These are phyloP conservation scores for Pterostichus niger DNA, from an alignment of 2,888 invertebrate genomes.

Conservation along the genomic window DNA sequence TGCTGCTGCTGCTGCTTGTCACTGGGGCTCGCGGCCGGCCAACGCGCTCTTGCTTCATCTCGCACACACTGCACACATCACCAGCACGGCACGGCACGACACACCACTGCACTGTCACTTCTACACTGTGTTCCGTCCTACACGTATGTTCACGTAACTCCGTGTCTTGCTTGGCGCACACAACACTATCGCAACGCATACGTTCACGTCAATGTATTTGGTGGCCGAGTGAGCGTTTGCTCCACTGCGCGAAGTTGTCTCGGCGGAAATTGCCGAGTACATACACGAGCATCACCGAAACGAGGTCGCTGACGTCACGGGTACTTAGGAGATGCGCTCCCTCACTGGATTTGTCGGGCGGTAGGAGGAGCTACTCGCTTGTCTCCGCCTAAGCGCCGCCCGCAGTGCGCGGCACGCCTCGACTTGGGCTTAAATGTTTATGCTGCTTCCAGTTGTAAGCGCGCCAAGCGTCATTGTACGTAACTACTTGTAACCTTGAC, in stretches of 20 bases:
- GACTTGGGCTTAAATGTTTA: constrained; percentile 69
- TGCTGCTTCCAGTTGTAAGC: constrained; percentile 71
- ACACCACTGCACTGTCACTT: constrained; percentile 24
- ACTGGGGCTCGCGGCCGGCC: background rate
- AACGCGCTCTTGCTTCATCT: constrained; percentile 14
- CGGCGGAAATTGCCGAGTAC: constrained; percentile 71
- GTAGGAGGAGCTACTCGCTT: constrained; percentile 70
- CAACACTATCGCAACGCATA: constrained; percentile 68
- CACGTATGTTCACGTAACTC: background rate
- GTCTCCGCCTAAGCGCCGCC: constrained; percentile 72
- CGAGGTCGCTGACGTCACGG: constrained; percentile 71
- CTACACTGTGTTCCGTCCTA: no score
- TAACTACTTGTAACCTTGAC: constrained; percentile 76
- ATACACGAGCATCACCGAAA: constrained; percentile 71
- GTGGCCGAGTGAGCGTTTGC: constrained; percentile 72
- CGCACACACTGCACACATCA: constrained; percentile 58
- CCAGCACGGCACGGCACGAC: constrained; percentile 63
- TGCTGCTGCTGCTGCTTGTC: constrained; percentile 34
- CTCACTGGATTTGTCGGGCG: constrained; percentile 73
- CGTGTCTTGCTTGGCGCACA: background rate
- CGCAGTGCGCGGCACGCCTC: constrained; percentile 66
- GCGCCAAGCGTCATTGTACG: constrained; percentile 74
- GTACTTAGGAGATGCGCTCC: constrained; percentile 72
- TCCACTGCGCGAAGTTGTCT: constrained; percentile 73
- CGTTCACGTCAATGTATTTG: constrained; percentile 70